phyloP scores from a whole-genome alignment of 2,888 invertebrate genomes.

The Phaonia tiefii region DNA sequence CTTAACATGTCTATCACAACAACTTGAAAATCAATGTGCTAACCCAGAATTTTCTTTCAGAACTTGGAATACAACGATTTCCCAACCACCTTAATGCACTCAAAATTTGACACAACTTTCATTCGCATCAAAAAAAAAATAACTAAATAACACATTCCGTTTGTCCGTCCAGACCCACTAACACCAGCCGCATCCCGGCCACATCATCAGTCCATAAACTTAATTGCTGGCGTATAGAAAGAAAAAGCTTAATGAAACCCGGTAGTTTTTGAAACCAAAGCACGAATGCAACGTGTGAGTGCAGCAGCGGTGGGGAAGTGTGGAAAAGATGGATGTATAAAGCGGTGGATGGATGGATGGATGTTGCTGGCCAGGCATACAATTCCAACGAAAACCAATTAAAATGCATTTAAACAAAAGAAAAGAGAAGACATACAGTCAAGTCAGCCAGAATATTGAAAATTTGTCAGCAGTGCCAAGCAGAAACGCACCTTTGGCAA shows the following conservation, averaged over 20 bases:
- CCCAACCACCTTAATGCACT: neutral
- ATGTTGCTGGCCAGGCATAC: constrained; percentile 54
- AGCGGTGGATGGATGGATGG: neutral
- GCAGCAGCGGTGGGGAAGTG: constrained; percentile 12
- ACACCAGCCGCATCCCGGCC: constrained; percentile 24
- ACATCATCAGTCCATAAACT: constrained; percentile 11
- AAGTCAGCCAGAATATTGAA: constrained; percentile 38
- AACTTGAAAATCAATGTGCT: neutral
- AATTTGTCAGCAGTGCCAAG: constrained; percentile 42
- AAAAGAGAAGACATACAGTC: constrained; percentile 47
- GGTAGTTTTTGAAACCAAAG: constrained; percentile 65
- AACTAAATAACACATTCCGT: constrained; percentile 9
- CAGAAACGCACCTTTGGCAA: constrained; percentile 58
- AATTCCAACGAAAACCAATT: constrained; percentile 65
- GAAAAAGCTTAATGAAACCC: constrained; percentile 49
- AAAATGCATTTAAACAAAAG: constrained; percentile 65
- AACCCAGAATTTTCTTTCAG: neutral
- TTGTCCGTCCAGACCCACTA: constrained; percentile 46
- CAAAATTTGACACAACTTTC: constrained; percentile 26
- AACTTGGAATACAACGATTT: neutral
- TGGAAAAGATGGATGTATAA: neutral
- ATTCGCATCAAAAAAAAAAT: constrained; percentile 26
- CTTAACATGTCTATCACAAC: neutral
- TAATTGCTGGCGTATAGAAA: constrained; percentile 40
- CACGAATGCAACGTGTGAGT: constrained; percentile 60